Conservation (phyloP, 23 tunicate genomes). For the Styela plicata region DNA sequence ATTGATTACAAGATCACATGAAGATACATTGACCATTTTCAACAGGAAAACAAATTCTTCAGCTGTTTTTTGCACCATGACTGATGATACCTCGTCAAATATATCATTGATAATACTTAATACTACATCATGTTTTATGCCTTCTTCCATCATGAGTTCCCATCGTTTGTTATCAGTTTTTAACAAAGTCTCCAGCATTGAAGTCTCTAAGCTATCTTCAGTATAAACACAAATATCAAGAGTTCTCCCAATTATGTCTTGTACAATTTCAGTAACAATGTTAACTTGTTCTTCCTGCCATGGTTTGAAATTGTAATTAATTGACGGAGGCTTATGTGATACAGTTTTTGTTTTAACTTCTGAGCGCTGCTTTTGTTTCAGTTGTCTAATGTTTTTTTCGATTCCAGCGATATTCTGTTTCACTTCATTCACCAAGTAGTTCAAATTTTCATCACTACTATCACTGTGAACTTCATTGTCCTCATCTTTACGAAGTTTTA, state of each 20-base stretch:
- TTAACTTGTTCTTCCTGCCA: constrained; percentile 33
- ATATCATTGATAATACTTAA: constrained; percentile 34
- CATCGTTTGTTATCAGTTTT: constrained; percentile 37
- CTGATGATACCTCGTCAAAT: constrained; percentile 20
- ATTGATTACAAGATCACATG: constrained; percentile 41
- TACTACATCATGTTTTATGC: constrained; percentile 9
- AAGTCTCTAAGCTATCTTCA: constrained; percentile 6
- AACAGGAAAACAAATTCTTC: constrained; percentile 35
- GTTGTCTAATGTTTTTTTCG: constrained; percentile 24
- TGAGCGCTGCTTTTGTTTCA: constrained; percentile 17
- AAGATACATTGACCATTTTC: constrained; percentile 31
- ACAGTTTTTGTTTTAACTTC: neutral
- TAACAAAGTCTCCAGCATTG: constrained; percentile 28
- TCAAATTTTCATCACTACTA: constrained; percentile 33
- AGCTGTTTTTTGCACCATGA: constrained; percentile 13
- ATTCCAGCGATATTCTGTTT: constrained; percentile 33
- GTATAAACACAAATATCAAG: constrained; percentile 23
- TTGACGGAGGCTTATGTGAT: neutral
- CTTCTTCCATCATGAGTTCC: constrained; percentile 24
- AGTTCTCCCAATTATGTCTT: constrained; percentile 20
- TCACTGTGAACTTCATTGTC: neutral
- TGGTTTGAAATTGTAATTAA: constrained; percentile 35
- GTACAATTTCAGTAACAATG: constrained; percentile 32
- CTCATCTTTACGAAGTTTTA: neutral
- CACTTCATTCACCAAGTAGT: constrained; percentile 26